A percentile compares a stretch with the other conserved stretches of the same genome.
These are phyloP conservation scores for Acrocephalus arundinaceus DNA, from an alignment of 2,113 vertebrate genomes.

Conservation along the genomic window DNA sequence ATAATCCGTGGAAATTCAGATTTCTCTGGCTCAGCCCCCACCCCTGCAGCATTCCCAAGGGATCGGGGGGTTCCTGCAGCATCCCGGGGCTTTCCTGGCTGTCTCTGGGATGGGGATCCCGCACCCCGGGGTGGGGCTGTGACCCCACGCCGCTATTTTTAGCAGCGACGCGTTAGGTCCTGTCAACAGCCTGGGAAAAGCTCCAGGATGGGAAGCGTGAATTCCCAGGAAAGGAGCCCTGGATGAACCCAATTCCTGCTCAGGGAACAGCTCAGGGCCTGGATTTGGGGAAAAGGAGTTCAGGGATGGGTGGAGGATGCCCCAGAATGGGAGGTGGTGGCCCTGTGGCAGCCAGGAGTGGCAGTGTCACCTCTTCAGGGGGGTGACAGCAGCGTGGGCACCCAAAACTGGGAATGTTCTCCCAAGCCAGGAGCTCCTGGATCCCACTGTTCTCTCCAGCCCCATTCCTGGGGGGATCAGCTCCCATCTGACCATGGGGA, in stretches of 20 bases:
- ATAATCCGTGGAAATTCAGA: neutral
- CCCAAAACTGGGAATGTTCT: neutral
- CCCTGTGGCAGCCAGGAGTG: neutral
- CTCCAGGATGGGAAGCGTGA: neutral
- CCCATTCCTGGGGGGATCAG: neutral
- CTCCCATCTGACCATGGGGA: rapidly evolving
- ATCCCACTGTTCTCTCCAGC: neutral
- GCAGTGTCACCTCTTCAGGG: neutral
- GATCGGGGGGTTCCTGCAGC: neutral
- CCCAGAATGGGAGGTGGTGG: rapidly evolving
- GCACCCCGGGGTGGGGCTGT: neutral
- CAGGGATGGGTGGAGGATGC: neutral
- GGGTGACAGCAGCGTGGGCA: neutral
- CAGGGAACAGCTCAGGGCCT: neutral
- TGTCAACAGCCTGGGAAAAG: neutral
- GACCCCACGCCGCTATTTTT: neutral
- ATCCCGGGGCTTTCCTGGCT: neutral
- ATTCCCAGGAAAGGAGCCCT: neutral
- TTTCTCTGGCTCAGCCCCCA: neutral
- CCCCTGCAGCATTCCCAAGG: neutral
- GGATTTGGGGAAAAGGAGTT: neutral
- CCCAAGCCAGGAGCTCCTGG: neutral
- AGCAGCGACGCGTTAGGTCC: neutral
- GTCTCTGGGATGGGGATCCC: neutral
- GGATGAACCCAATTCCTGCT: neutral